These are phyloP conservation scores for Aplysia californica DNA, from an alignment of 1,140 invertebrate genomes.

Conservation along the genomic window DNA sequence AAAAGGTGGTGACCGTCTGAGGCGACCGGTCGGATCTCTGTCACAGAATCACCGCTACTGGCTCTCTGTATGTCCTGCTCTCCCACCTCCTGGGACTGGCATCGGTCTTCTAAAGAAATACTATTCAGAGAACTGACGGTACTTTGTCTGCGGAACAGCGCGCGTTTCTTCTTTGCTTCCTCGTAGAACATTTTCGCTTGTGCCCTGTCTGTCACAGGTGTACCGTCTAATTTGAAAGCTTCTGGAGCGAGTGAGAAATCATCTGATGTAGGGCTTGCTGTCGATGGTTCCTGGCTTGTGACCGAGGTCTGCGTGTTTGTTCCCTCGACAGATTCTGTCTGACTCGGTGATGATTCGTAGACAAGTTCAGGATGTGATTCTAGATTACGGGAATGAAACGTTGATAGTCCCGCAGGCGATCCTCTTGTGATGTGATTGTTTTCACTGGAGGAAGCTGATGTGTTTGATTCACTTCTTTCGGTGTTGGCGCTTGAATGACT, in stretches of 20 bases:
- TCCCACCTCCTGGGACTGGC: neutral
- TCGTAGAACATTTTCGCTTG: conserved; percentile 31
- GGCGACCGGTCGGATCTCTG: too few species aligned
- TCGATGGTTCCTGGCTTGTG: neutral
- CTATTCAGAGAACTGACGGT: conserved; percentile 29
- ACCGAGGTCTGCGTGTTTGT: neutral
- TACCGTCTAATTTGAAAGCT: conserved; percentile 29
- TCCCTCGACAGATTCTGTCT: neutral
- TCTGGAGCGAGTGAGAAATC: conserved; percentile 27
- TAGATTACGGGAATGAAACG: too few species aligned
- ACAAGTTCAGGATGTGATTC: too few species aligned
- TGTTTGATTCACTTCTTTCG: neutral
- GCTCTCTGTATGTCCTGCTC: neutral
- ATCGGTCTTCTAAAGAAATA: conserved; percentile 25
- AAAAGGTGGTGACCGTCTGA: too few species aligned
- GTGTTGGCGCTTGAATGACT: too few species aligned
- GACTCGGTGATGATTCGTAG: too few species aligned
- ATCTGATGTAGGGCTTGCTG: neutral
- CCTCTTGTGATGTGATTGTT: neutral
- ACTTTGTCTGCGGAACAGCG: conserved; percentile 23
- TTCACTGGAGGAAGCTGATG: neutral
- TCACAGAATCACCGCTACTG: too few species aligned
- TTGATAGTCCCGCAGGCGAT: neutral
- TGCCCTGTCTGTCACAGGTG: conserved; percentile 15
- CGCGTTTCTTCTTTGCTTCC: conserved; percentile 21